These are phyloP conservation scores for Sarcophaga bullata DNA, from an alignment of 1,140 invertebrate genomes.

Conservation along the genomic window DNA sequence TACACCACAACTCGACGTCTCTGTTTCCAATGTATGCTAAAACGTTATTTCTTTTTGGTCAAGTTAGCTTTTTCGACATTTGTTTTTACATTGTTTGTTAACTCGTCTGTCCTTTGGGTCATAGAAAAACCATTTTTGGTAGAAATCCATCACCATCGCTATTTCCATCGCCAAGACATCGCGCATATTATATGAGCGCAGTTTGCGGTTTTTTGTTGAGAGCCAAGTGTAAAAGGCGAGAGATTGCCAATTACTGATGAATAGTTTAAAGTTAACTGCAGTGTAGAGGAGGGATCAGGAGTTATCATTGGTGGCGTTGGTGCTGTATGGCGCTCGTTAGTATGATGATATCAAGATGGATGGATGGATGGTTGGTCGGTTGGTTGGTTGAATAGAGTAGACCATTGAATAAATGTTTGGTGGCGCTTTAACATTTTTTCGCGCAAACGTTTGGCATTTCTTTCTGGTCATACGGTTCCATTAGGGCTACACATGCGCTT, in stretches of 20 bases:
- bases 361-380: constrained; percentile 19
- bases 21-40: too few species aligned
- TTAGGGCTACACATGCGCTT: not conserved
- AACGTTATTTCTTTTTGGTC: too few species aligned
- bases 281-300: not conserved
- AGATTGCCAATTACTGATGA: constrained; percentile 38
- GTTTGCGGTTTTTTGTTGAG: not conserved
- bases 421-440: constrained; percentile 37
- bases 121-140: constrained; percentile 30
- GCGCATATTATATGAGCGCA: not conserved
- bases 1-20: too few species aligned
- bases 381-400: not conserved
- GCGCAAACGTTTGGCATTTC: constrained; percentile 22
- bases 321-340: constrained; percentile 30
- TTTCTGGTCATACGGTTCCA: constrained; percentile 16
- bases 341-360: not conserved
- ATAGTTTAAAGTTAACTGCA: constrained; percentile 24
- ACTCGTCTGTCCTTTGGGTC: not conserved
- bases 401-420: not conserved
- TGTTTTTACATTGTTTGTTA: constrained; percentile 4
- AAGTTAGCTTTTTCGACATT: not conserved
- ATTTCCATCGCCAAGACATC: not conserved
- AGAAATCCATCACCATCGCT: constrained; percentile 32
- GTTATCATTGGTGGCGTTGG: not conserved
- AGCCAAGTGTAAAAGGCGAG: constrained; percentile 1